A percentile compares a stretch with the other conserved stretches of the same genome.
phyloP scores from a whole-genome alignment of 2,113 vertebrate genomes.

The Chrysochloris asiatica region DNA sequence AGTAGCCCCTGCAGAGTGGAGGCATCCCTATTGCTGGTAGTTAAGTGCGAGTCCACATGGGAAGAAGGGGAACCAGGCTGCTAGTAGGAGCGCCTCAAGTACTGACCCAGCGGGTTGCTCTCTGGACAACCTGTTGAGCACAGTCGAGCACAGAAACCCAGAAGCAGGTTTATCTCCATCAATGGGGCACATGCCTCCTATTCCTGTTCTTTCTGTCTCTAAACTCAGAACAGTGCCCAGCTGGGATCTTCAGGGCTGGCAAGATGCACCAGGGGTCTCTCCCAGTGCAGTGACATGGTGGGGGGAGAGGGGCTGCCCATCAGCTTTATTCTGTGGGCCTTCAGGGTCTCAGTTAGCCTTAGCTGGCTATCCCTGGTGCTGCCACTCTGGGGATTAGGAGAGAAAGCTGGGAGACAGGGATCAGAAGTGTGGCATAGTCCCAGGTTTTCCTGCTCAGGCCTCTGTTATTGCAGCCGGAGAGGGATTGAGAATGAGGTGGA shows the following conservation, averaged over 20 bases:
- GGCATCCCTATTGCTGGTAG: neutral
- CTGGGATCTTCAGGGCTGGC: neutral
- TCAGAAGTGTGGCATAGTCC: neutral
- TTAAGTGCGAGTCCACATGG: neutral
- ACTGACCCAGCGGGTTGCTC: too few species aligned
- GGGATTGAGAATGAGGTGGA: constrained; percentile 19
- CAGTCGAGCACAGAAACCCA: too few species aligned
- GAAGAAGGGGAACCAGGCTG: neutral
- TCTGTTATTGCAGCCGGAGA: neutral
- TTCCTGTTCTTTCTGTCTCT: too few species aligned
- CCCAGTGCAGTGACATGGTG: neutral
- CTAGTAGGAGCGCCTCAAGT: too few species aligned
- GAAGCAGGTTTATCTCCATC: neutral
- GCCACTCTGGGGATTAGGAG: neutral
- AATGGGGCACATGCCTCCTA: neutral
- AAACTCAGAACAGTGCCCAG: too few species aligned
- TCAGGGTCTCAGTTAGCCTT: too few species aligned
- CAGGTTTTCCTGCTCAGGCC: neutral
- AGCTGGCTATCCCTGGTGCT: neutral
- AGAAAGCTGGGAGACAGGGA: neutral
- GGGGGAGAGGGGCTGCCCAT: too few species aligned
- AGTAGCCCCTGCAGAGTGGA: neutral
- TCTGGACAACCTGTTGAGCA: too few species aligned
- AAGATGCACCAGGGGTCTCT: neutral
- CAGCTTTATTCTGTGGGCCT: too few species aligned